A percentile compares a stretch with the other conserved stretches of the same genome.
Conservation (phyloP, 2,888 invertebrate genomes). For the Oscheius onirici region DNA sequence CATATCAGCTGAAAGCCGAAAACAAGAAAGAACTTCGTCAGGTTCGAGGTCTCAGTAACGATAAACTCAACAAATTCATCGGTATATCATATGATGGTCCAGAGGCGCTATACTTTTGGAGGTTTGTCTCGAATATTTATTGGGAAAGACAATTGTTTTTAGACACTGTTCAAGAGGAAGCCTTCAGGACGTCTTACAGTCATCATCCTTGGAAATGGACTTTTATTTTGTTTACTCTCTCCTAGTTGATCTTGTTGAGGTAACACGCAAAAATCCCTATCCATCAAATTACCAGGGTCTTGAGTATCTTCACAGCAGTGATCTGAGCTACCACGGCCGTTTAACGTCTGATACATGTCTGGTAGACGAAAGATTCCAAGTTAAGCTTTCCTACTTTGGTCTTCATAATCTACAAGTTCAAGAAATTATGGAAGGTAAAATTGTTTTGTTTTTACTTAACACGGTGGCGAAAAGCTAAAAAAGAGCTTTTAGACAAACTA, state of each 20-base stretch:
- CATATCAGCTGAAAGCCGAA: conserved; percentile 31
- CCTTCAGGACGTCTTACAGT: conserved; percentile 47
- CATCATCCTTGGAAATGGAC: conserved; percentile 49
- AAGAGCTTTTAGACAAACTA: conserved; percentile 36
- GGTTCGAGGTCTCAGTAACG: conserved; percentile 61
- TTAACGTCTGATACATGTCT: conserved; percentile 54
- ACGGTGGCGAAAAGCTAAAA: too few species aligned
- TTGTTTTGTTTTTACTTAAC: conserved; percentile 9
- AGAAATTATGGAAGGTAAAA: conserved; percentile 34
- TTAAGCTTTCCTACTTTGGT: conserved; percentile 59
- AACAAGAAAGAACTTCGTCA: conserved; percentile 45
- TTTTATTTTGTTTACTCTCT: conserved; percentile 53
- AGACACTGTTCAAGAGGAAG: conserved; percentile 26
- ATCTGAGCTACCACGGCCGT: conserved; percentile 42
- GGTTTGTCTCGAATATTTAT: conserved; percentile 33
- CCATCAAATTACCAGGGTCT: conserved; percentile 39
- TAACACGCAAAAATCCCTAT: neutral
- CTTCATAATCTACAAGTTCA: conserved; percentile 42
- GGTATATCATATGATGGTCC: conserved; percentile 64
- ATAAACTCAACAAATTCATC: conserved; percentile 67
- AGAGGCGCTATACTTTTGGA: conserved; percentile 59
- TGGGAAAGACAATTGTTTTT: neutral
- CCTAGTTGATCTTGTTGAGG: conserved; percentile 48
- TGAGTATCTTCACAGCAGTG: conserved; percentile 46
- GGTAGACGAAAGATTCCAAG: conserved; percentile 63